Evolutionary conservation across 2,888 invertebrate species (phyloP).

Genomic region (Agrotis segetum): DNA sequence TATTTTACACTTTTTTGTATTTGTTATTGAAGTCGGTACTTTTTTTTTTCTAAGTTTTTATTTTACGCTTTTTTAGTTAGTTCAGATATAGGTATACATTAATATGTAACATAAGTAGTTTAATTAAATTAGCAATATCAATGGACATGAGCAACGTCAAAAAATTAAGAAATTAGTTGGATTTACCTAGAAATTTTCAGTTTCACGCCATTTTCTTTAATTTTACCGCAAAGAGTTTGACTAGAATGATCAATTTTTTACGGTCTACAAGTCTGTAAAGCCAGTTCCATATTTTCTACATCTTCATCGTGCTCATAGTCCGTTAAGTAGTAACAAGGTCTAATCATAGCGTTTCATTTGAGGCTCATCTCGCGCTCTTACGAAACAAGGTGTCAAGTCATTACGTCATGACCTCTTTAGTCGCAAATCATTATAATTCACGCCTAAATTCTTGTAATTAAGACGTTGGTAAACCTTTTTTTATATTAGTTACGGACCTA

Average conservation of each 20-base stretch:
- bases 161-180: too few relatives aligned
- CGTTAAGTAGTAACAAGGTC: constrained; percentile 85
- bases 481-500: constrained; percentile 53
- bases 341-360: constrained; percentile 74
- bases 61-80: too few relatives aligned
- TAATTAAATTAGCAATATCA: too few relatives aligned
- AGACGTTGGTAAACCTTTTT: constrained; percentile 61
- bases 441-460: constrained; percentile 62
- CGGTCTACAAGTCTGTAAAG: not conserved
- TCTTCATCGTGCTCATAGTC: constrained; percentile 72
- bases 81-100: too few relatives aligned
- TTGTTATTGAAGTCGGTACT: too few relatives aligned
- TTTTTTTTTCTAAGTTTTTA: too few relatives aligned
- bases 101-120: too few relatives aligned
- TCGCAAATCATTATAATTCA: constrained; percentile 59
- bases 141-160: not conserved
- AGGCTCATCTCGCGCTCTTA: constrained; percentile 79
- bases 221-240: too few relatives aligned
- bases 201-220: too few relatives aligned
- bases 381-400: constrained; percentile 67
- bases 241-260: too few relatives aligned
- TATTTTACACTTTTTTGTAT: too few relatives aligned
- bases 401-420: constrained; percentile 70
- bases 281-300: constrained; percentile 41
- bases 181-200: too few relatives aligned